A percentile compares a stretch with the other conserved stretches of the same genome.
Conservation (phyloP, 1,140 invertebrate genomes). For the Trypoxylus dichotomus region DNA sequence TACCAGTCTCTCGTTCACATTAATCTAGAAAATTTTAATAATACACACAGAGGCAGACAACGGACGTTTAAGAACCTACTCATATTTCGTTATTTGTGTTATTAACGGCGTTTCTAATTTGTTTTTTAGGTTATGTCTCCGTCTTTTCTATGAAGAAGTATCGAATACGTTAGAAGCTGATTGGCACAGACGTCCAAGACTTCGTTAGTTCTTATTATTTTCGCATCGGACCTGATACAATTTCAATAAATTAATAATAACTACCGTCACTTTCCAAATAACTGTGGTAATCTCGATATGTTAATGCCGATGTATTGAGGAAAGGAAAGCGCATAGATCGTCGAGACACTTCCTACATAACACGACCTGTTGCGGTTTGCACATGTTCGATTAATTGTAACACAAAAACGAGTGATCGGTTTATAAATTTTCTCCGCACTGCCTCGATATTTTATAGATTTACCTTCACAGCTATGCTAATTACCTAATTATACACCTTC, state of each 20-base stretch:
- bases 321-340: conserved; percentile 25
- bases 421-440: not conserved
- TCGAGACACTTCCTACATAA: conserved; percentile 26
- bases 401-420: conserved; percentile 13
- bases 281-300: conserved; percentile 23
- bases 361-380: not conserved
- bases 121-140: not conserved
- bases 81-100: conserved; percentile 3
- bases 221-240: not conserved
- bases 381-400: conserved; percentile 15
- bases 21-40: not conserved
- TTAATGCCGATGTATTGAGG: conserved; percentile 9
- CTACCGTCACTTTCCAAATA: conserved; percentile 29
- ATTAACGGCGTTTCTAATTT: not conserved
- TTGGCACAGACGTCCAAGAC: not conserved
- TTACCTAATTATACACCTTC: not conserved
- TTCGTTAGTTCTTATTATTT: not conserved
- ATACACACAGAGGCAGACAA: not conserved
- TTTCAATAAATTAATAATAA: conserved; percentile 28
- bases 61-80: not conserved
- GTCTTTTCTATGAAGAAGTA: not conserved
- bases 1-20: not conserved
- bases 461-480: not conserved
- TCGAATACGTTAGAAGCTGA: not conserved
- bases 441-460: not conserved